Evolutionary conservation across 1,140 invertebrate genomes (phyloP).

Genomic region (Megalopta genalis): DNA sequence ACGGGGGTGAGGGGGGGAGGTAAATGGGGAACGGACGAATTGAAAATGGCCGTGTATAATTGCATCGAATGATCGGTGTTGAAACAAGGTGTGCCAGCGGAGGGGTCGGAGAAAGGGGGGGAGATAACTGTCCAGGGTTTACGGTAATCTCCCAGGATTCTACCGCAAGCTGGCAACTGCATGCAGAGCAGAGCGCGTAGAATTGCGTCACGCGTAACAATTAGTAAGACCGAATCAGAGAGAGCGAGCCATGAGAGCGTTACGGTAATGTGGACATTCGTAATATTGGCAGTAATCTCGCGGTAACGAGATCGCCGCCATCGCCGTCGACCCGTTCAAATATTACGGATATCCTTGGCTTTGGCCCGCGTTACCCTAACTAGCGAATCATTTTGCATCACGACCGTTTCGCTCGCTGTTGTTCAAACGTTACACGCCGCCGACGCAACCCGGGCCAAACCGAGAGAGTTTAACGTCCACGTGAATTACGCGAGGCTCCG

Average conservation of each 20-base stretch:
- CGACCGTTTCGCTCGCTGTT: constrained; percentile 5
- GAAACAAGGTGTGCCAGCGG: too few relatives aligned
- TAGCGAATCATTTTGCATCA: constrained; percentile 9
- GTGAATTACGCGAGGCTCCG: not conserved
- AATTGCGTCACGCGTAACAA: constrained; percentile 24
- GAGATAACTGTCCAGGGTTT: not conserved
- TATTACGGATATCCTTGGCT: constrained; percentile 37
- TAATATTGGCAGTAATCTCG: constrained; percentile 40
- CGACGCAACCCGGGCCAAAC: not conserved
- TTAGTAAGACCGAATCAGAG: constrained; percentile 9
- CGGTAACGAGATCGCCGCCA: constrained; percentile 29
- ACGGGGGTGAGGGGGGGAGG: too few relatives aligned
- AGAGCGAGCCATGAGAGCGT: not conserved
- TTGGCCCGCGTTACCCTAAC: not conserved
- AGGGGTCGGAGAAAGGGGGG: too few relatives aligned
- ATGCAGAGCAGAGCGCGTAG: constrained; percentile 11
- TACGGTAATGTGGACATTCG: constrained; percentile 18
- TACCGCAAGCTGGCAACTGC: not conserved
- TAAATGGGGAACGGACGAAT: too few relatives aligned
- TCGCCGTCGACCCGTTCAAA: not conserved
- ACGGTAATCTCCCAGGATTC: constrained; percentile 11
- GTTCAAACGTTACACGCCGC: constrained; percentile 3
- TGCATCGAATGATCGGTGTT: too few relatives aligned
- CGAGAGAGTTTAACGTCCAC: not conserved
- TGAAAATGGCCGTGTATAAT: too few relatives aligned